Percentiles rank a stretch among this genome's conserved stretches.
phyloP scores from a whole-genome alignment of 2,113 vertebrate species.

The Leuciscus idus region DNA sequence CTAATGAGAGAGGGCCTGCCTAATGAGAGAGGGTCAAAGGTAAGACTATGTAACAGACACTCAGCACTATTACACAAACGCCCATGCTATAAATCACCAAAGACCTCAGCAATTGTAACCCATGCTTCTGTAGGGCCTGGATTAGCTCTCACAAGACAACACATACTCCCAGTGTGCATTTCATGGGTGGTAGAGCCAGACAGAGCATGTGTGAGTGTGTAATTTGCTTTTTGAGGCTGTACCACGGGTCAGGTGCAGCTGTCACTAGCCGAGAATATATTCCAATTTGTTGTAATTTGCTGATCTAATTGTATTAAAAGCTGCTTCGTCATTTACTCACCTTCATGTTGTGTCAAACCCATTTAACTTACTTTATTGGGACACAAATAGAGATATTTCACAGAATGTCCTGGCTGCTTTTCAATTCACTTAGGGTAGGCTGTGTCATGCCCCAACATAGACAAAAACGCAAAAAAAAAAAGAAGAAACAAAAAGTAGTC shows the following conservation, averaged over 20 bases:
- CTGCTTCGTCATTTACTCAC: background rate
- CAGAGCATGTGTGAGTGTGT: background rate
- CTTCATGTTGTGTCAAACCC: background rate
- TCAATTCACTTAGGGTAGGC: background rate
- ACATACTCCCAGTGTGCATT: background rate
- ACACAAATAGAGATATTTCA: background rate
- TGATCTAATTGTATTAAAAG: background rate
- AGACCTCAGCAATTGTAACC: slow-evolving; percentile 13
- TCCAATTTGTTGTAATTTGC: background rate
- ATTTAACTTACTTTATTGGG: background rate
- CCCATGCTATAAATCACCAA: slow-evolving; percentile 18
- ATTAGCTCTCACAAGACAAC: slow-evolving; percentile 16
- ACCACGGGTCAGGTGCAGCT: background rate
- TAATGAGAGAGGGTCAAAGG: slow-evolving; percentile 31
- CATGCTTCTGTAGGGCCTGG: background rate
- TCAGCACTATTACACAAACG: slow-evolving; percentile 22
- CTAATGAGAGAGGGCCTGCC: slow-evolving; percentile 34
- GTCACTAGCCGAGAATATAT: background rate
- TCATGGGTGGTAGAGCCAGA: background rate
- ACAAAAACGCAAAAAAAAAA: background rate
- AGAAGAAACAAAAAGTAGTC: background rate
- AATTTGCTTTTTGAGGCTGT: background rate
- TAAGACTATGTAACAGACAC: slow-evolving; percentile 18
- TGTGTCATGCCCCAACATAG: background rate
- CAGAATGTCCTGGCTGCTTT: background rate